Evolutionary conservation across 2,888 invertebrate genomes (phyloP).

Genomic region (Hemithea aestivaria): DNA sequence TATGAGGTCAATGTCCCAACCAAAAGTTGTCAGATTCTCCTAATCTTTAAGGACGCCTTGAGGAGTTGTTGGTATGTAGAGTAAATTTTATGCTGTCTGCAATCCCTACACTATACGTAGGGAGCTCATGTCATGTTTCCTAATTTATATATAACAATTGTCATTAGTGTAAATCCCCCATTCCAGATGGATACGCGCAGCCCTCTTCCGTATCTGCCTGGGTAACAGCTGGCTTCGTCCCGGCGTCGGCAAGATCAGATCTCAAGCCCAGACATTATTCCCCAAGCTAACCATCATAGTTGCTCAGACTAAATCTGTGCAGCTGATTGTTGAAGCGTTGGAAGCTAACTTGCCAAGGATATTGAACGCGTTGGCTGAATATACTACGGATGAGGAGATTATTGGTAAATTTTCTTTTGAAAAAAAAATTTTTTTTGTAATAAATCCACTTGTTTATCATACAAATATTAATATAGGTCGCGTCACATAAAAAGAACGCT

Average conservation of each 20-base stretch:
- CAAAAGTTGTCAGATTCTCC: too few relatives aligned
- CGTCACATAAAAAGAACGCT: too few relatives aligned
- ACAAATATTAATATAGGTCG: neutral
- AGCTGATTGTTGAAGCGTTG: constrained; percentile 62
- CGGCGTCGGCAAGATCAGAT: constrained; percentile 66
- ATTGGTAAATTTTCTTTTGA: constrained; percentile 41
- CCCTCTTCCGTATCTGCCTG: constrained; percentile 63
- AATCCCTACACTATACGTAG: too few relatives aligned
- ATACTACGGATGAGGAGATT: constrained; percentile 72
- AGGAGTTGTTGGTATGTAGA: too few relatives aligned
- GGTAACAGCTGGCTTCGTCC: constrained; percentile 71
- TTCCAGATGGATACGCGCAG: constrained; percentile 71
- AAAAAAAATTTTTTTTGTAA: too few relatives aligned
- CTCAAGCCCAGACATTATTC: constrained; percentile 66
- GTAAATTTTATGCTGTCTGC: too few relatives aligned
- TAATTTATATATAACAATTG: too few relatives aligned
- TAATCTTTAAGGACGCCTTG: too few relatives aligned
- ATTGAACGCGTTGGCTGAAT: constrained; percentile 62
- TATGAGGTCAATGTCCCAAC: too few relatives aligned
- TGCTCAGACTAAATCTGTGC: constrained; percentile 51
- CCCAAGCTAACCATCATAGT: constrained; percentile 67
- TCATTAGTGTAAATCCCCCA: too few relatives aligned
- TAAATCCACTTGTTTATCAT: neutral
- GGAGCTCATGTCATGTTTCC: too few relatives aligned
- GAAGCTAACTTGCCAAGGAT: constrained; percentile 66